A percentile compares a stretch with the other conserved stretches of the same genome.
These are phyloP conservation scores for Alcedo quadribrachys DNA, from an alignment of 2,797 vertebrate genomes.

Conservation along the genomic window DNA sequence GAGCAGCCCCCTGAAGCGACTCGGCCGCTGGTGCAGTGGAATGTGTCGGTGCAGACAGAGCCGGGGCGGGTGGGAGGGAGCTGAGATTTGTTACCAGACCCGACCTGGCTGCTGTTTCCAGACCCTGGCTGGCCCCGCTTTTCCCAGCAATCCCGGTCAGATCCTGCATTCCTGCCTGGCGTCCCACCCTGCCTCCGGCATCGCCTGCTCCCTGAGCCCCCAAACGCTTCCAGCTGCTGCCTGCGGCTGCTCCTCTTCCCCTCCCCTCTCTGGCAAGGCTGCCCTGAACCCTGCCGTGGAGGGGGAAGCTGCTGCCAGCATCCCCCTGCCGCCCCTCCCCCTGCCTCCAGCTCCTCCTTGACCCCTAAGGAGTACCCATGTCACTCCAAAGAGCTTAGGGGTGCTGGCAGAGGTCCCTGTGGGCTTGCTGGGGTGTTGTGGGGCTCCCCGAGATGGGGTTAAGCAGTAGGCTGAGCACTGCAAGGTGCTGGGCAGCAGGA, in stretches of 20 bases:
- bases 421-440: background rate
- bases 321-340: background rate
- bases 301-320: background rate
- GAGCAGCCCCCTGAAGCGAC: background rate
- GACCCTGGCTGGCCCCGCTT: background rate
- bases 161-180: conserved; percentile 12
- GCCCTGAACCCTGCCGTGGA: background rate
- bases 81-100: background rate
- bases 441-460: background rate
- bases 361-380: rapidly evolving
- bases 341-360: background rate
- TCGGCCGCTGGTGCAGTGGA: background rate
- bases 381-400: background rate
- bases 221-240: conserved; percentile 42
- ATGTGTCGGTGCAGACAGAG: background rate
- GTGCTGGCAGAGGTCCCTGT: background rate
- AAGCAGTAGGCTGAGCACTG: background rate
- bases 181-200: conserved; percentile 14
- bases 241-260: background rate
- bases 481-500: background rate
- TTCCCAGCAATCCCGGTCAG: background rate
- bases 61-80: background rate
- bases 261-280: background rate
- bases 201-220: background rate
- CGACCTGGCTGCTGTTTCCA: background rate